Base-by-base conservation (phyloP, 2,113 vertebrate species). In the Siphamia tubifer region DNA sequence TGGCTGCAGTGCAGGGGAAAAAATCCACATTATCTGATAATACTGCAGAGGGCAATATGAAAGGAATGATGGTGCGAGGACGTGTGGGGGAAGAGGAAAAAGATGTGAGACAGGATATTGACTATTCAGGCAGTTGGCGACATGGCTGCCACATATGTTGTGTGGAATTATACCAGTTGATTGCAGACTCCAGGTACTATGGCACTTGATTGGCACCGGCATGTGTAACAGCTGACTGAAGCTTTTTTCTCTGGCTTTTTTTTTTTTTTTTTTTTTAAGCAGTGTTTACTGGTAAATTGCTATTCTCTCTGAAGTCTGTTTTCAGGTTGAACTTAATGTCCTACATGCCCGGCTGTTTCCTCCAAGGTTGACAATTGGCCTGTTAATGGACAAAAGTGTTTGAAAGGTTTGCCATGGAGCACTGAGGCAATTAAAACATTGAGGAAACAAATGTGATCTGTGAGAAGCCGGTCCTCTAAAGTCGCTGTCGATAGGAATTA, bases 11-110 rank as follows among this genome's bases (percentile, higher is more conserved):
- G 81, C 77, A 70, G 83, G 65, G 52, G 8, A 64, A 64, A 67
- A 60, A 32, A 70, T 13, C 54, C 66, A 81, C 77, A 72, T 81
- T 80, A 90, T 87, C 84, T 87, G 88, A 83, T 87, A 81, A 81
- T 72, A 71, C 86, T 84, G 88, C 86, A 86, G 80, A 82, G 82
- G 81, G 82, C 74, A 87, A 84, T 68, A 74, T 34, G 70, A 77
- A 83, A 64, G 77, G 66, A 57, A 66, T 48, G 68, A 79, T 61
- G 53, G 72, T 56, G 78, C 13, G 30, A 47, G 65, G 73, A 60
- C 65, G 40, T 62, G 17, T 63, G 13, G 81, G 63, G 42, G 40
- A 65, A 66, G 44, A 47, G 52, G 63, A 39, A 73, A 74, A 66
- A 44, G 19, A 60, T 27, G 43, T 58, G 64, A 62, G 71, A 53